Evolutionary conservation across 2,888 invertebrate genomes (phyloP), one percentile per base, ranked within the genome.

Genomic region (Pristionchus maxplancki): DNA sequence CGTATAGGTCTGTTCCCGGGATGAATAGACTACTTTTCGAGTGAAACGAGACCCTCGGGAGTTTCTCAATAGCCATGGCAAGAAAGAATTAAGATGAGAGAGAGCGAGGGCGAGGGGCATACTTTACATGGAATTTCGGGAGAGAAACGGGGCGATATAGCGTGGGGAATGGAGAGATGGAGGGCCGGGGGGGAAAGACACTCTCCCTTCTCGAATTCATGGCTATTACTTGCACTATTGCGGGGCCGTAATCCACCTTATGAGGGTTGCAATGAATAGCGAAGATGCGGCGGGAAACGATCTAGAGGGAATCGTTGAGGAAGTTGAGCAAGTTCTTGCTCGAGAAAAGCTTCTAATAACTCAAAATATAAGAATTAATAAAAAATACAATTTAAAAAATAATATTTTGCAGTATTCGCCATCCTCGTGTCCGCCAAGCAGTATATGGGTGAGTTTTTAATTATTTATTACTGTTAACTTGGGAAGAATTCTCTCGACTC

Each of bases 391-490:
- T 6, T 24, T 24, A 24, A 34, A 84, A 13, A 24, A 8, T 40
- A 15, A 31, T 31, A 13, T 5, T 74, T 87, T 94, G 90, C 91
- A 94, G 94, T 94, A 50, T 94, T 94, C 90, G 94, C 94, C 81
- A 94, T 94, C 71, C 92, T 94, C 84, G 94, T 94, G 40, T 93
- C 94, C 28, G 93, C 93, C 64, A 94, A 94, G 90, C 94, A 94
- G 90, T 94, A 94, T 91, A 93, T 94, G 88, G 94, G 93, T 91
- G 64, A 90, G 92, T 90, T 48, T 28, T 31, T 31, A 11, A 37
- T 58, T 20, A 84, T 58, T 58, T 58, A 58, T 58, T 58, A 24
- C 20, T 58, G 58, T 24, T 1, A 20, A n/a, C 3, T 20, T 58
- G 24, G 4, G 6, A 6, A 9, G 44, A 44, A 44, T 44, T n/a